phyloP scores from a whole-genome alignment of 2,797 vertebrate species.

The Enteromius afrohamiltoni region DNA sequence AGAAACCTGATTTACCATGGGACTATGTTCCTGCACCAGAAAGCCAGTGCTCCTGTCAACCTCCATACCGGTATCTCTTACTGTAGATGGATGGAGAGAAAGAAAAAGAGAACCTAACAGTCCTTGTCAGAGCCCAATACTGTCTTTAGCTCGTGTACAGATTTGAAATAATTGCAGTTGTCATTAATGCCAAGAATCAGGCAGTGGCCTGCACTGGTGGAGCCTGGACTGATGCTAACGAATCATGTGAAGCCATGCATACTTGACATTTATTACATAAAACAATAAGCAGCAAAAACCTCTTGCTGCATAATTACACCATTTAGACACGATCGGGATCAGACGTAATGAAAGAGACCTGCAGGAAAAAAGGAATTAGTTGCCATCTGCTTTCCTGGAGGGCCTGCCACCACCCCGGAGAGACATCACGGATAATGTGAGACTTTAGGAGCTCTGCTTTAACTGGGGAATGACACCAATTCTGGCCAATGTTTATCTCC shows the following conservation, averaged over 20 bases:
- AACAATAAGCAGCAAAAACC: conserved; percentile 74
- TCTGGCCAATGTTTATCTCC: conserved; percentile 53
- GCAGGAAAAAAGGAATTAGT: conserved; percentile 61
- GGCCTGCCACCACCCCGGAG: conserved; percentile 45
- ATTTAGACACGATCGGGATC: conserved; percentile 60
- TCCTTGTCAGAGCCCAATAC: conserved; percentile 21
- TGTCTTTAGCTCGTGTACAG: conserved; percentile 56
- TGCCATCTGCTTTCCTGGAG: conserved; percentile 52
- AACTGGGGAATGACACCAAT: conserved; percentile 46
- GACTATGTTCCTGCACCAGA: conserved; percentile 51
- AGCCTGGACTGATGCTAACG: conserved; percentile 69
- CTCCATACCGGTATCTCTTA: conserved; percentile 55
- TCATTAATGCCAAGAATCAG: conserved; percentile 73
- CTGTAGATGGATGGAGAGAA: conserved; percentile 43
- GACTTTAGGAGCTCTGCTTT: conserved; percentile 48
- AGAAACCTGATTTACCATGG: conserved; percentile 53
- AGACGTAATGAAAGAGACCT: conserved; percentile 63
- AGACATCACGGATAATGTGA: conserved; percentile 52
- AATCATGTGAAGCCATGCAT: conserved; percentile 82
- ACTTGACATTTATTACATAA: conserved; percentile 81
- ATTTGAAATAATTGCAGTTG: conserved; percentile 71
- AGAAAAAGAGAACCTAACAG: conserved; percentile 25
- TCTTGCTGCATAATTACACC: conserved; percentile 67
- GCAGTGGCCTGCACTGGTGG: conserved; percentile 73
- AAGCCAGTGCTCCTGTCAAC: conserved; percentile 56